A percentile compares a stretch with the other conserved stretches of the same genome.
Conservation (phyloP, 1,140 invertebrate genomes). For the Leucophenga varia region DNA sequence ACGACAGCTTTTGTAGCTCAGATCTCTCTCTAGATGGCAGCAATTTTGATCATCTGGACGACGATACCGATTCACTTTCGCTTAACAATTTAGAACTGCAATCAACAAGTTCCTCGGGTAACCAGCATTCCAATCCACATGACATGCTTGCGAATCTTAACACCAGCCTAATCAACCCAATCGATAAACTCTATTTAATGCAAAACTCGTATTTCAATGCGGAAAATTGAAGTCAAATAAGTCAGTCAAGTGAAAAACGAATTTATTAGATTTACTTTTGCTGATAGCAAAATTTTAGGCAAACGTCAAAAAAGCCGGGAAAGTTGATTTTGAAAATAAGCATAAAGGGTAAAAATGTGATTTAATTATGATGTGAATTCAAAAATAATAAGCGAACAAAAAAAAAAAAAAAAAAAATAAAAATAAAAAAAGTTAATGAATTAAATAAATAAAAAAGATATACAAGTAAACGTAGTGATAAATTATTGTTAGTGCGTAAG, state of each 20-base stretch:
- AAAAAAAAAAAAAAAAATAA: not conserved
- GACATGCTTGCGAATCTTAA: conserved; percentile 62
- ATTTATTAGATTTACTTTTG: too few species aligned
- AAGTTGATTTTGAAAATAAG: too few species aligned
- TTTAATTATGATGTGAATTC: too few species aligned
- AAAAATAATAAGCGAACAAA: not conserved
- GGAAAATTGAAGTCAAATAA: conserved; percentile 32
- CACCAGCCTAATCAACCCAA: conserved; percentile 80
- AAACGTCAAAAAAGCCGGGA: too few species aligned
- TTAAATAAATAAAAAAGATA: too few species aligned
- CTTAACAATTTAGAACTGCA: conserved; percentile 69
- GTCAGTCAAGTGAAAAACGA: not conserved
- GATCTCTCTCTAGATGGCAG: conserved; percentile 84
- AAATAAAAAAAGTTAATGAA: too few species aligned
- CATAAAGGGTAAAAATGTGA: too few species aligned
- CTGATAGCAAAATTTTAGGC: too few species aligned
- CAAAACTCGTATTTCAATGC: conserved; percentile 86
- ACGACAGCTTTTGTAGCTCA: conserved; percentile 87
- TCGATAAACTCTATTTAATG: conserved; percentile 97
- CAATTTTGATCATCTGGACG: conserved; percentile 75
- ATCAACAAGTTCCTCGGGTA: conserved; percentile 59
- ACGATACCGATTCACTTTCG: conserved; percentile 76
- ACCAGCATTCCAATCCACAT: conserved; percentile 58
- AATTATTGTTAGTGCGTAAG: too few species aligned
- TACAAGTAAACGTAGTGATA: too few species aligned